phyloP scores from a whole-genome alignment of 2,888 invertebrate genomes.

The Xanthorhoe spadicearia region DNA sequence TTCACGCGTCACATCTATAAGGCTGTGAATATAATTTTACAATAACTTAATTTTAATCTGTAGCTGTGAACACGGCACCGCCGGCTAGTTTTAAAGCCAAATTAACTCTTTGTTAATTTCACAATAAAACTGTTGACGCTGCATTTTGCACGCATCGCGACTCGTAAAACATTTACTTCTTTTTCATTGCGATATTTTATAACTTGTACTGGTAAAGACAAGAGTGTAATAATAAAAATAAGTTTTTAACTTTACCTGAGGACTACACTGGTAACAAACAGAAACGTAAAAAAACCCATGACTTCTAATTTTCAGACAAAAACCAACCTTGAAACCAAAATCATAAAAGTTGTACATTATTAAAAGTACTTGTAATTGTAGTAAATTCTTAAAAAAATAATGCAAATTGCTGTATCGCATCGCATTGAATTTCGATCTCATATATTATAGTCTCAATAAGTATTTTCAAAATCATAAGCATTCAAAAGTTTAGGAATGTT shows the following conservation, averaged over 20 bases:
- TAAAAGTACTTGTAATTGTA: no score
- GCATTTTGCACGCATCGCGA: constrained; percentile 35
- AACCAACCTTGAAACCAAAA: no score
- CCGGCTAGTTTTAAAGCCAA: constrained; percentile 15
- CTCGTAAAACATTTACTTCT: constrained; percentile 47
- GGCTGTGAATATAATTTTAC: not conserved
- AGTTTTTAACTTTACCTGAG: no score
- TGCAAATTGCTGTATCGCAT: no score
- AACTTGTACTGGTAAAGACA: constrained; percentile 37
- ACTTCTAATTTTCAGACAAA: no score
- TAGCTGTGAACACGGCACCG: constrained; percentile 10
- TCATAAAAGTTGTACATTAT: no score
- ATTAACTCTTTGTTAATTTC: constrained; percentile 24
- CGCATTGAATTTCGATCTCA: no score
- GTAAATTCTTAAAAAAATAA: no score
- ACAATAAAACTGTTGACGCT: constrained; percentile 25
- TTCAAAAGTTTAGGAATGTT: not conserved
- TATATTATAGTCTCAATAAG: no score
- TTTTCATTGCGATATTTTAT: constrained; percentile 50
- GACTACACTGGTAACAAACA: no score
- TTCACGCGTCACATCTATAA: not conserved
- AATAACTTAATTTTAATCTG: not conserved
- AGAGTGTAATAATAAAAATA: not conserved
- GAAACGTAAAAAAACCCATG: no score
- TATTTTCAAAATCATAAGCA: no score